A percentile compares a stretch with the other conserved stretches of the same genome.
These are phyloP conservation scores for Stegana nigrithorax DNA, from an alignment of 2,888 invertebrate species.

Conservation along the genomic window DNA sequence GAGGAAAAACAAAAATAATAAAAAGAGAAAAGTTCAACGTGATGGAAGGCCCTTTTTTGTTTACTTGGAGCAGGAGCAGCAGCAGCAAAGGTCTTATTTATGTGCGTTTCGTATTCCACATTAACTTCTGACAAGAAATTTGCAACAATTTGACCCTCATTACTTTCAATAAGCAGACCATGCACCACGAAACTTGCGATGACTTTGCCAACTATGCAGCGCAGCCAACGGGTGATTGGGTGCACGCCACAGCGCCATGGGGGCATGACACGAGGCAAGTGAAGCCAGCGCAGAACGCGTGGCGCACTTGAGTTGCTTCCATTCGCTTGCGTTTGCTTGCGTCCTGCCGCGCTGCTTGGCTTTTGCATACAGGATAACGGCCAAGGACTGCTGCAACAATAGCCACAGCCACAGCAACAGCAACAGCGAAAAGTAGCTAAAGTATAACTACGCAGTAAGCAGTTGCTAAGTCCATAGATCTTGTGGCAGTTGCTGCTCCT, in stretches of 20 bases:
- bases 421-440: no score
- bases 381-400: no score
- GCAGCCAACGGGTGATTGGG: neutral
- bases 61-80: neutral
- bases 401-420: no score
- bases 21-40: no score
- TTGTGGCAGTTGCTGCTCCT: no score
- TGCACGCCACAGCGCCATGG: neutral
- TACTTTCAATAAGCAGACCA: neutral
- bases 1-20: no score
- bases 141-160: conserved; percentile 1
- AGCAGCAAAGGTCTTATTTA: neutral
- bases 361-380: no score
- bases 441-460: no score
- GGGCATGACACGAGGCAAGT: neutral
- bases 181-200: neutral
- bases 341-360: no score
- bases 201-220: neutral
- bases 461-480: no score
- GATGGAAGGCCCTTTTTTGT: neutral
- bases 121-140: neutral
- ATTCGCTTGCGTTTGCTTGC: no score
- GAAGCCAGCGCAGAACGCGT: neutral
- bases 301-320: no score
- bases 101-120: neutral